phyloP scores from a whole-genome alignment of 2,888 invertebrate genomes.

The Hylaea fasciaria region DNA sequence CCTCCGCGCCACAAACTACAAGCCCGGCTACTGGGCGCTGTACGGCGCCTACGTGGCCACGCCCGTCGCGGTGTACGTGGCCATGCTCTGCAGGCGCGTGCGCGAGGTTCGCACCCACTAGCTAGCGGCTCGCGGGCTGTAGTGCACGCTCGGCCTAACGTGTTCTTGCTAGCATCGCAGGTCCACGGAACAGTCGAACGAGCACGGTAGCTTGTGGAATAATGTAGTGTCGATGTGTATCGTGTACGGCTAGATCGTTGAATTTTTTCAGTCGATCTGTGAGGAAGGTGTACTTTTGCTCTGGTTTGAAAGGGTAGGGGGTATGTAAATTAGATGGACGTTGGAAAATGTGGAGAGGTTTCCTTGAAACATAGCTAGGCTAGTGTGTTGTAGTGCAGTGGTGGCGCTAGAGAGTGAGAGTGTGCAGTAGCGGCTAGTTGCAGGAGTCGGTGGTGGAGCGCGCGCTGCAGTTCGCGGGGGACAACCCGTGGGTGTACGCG shows the following conservation, averaged over 20 bases:
- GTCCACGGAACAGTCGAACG: too few relatives aligned
- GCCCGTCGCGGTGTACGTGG: constrained; percentile 88
- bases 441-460: constrained; percentile 93
- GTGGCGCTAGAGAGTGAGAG: constrained; percentile 16
- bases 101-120: constrained; percentile 85
- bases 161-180: too few relatives aligned
- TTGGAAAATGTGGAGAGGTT: background rate
- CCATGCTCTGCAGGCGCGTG: constrained; percentile 87
- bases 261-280: background rate
- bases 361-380: too few relatives aligned
- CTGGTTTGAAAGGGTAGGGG: too few relatives aligned
- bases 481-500: too few relatives aligned
- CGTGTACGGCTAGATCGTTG: background rate
- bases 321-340: background rate
- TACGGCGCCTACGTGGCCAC: constrained; percentile 91
- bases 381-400: background rate
- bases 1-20: constrained; percentile 90
- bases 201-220: too few relatives aligned
- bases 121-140: constrained; percentile 10
- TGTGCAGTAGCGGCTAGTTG: constrained; percentile 41
- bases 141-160: background rate
- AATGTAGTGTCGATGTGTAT: too few relatives aligned
- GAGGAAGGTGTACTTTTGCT: too few relatives aligned
- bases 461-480: too few relatives aligned
- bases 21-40: constrained; percentile 91